Base-by-base conservation (phyloP, 2,113 vertebrate species). In the Myxocyprinus asiaticus region DNA sequence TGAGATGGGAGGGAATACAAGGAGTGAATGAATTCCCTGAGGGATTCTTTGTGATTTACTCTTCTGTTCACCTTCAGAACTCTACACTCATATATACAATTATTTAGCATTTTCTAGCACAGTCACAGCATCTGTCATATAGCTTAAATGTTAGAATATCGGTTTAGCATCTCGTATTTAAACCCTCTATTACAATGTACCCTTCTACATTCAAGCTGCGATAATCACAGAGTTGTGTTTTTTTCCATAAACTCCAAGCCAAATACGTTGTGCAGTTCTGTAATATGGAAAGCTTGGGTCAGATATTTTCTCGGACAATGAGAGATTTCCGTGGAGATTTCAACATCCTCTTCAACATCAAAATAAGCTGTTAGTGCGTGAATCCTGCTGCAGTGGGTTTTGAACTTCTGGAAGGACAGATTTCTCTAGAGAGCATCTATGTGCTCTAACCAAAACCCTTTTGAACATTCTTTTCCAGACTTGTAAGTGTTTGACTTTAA, bases 401-500 rank as follows among this genome's bases (percentile, higher is more conserved):
- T 68, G 80, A 85, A 82, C 75, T 73, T 56, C 62, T 70, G 51
- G 61, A 79, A 82, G 78, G 85, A 80, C 56, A 51, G 56, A 78
- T 76, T 78, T 71, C 81, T 77, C 63, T 12, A 14, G 77, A 61
- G 81, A 80, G 42, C 64, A 63, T 76, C 48, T 71, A 65, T 72
- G 55, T 82, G 77, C 77, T 80, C 78, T 78, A 77, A 62, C 79
- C 71, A 73, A 81, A 78, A 79, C 68, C 78, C 68, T 61, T 83
- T 81, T 85, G 71, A 80, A 79, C 83, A 15, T 77, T 72, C 45
- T 79, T 78, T 62, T 82, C 70, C 81, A 71, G 59, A 80, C 70
- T 65, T 82, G 61, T 79, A 71, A 82, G 72, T 78, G 79, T 81
- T 83, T 82, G 74, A 85, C 79, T 85, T 83, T 81, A 79, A 83